Percentiles rank a stretch among this genome's conserved stretches.
Evolutionary conservation across 2,797 vertebrate species (phyloP).

Genomic region (Sandelia bainsii): DNA sequence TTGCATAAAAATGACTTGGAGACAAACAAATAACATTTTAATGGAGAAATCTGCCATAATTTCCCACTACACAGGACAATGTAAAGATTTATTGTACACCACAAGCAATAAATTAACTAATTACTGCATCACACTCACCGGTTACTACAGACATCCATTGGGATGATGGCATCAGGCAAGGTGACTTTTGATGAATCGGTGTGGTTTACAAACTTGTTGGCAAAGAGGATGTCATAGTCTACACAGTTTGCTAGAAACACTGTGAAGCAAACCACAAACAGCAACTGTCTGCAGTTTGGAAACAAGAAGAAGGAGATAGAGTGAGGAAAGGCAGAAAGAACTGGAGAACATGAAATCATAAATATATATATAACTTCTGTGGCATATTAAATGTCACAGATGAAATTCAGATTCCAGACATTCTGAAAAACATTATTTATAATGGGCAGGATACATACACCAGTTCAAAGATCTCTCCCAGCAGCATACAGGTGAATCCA

Average conservation of each 20-base stretch:
- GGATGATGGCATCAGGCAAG: conserved; percentile 95
- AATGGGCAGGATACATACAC: conserved; percentile 87
- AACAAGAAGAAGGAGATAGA: background rate
- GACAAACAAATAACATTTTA: background rate
- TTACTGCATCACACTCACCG: conserved; percentile 82
- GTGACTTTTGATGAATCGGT: conserved; percentile 96
- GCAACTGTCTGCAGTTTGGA: conserved; percentile 82
- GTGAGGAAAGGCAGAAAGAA: background rate
- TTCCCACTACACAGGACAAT: background rate
- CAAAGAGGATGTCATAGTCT: conserved; percentile 98
- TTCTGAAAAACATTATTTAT: background rate
- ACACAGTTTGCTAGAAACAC: conserved; percentile 99
- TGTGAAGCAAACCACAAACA: conserved; percentile 98
- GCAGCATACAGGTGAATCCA: conserved; percentile 98
- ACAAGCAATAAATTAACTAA: background rate
- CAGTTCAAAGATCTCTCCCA: conserved; percentile 97
- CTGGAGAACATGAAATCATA: conserved; percentile 2
- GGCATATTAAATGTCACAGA: background rate
- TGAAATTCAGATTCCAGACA: background rate
- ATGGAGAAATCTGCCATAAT: background rate
- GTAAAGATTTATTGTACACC: too few relatives aligned
- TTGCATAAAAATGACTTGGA: background rate
- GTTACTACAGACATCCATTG: conserved; percentile 91
- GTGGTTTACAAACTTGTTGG: conserved; percentile 98
- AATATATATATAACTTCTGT: background rate